Evolutionary conservation across 2,888 invertebrate species (phyloP), one percentile per base, ranked within the genome.

Genomic region (Mythimna loreyi): DNA sequence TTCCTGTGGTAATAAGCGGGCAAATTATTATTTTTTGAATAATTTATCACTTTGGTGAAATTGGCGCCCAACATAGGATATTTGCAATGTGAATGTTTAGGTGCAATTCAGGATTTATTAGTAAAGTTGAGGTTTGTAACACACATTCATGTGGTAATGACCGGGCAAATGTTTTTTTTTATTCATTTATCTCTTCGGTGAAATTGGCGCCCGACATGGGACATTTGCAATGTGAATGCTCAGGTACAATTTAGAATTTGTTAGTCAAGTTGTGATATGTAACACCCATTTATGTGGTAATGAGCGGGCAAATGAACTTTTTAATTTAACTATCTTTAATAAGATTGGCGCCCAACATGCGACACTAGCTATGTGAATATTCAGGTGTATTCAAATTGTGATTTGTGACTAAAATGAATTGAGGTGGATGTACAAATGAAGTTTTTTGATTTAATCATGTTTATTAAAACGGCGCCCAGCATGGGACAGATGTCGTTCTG

Each of bases 121-220:
- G 19, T 25, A 52, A 33, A 33, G 25, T 11, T 1, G 9, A 23
- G 7, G 5, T 30, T 52, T n/a, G 1, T 16, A 28, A n/a, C 2
- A 30, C 1, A 6, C 4, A 2, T 33, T 16, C 9, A 50, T 36
- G 56, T 56, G 13, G n/a, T 30, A 55, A n/a, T 19, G 21, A 19
- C 21, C 19, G 8, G 8, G 2, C 1, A 23, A 9, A 28, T 65
- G 0, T 30, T 19, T 13, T 47, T 19, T 56, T 0, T 36, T n/a
- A n/a, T n/a, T n/a, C n/a, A n/a, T n/a, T n/a, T n/a, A 3, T 36
- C 11, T 33, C 3, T 11, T 16, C 40, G 55, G 11, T 4, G 19
- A 21, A 0, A 16, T 2, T 58, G 53, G 58, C 52, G 47, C 72
- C 47, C 57, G 65, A 8, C 3, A 28, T 28, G 28, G 49, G 55